phyloP scores from a whole-genome alignment of 2,888 invertebrate genomes.

The Xestoiulus laeticollis region DNA sequence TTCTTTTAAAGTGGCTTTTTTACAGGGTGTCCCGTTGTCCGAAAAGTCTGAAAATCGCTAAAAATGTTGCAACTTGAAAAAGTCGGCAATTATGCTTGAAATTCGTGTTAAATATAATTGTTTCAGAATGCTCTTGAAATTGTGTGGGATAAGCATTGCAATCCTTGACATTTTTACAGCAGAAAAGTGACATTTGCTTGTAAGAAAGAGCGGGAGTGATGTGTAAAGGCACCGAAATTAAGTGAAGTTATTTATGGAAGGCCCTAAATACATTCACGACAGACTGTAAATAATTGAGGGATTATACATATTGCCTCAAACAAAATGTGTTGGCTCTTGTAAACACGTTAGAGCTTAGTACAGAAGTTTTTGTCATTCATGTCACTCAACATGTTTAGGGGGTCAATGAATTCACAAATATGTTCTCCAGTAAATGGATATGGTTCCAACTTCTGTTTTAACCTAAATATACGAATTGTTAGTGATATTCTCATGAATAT shows the following conservation, averaged over 20 bases:
- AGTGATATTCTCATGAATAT: neutral
- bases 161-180: too few species aligned
- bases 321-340: neutral
- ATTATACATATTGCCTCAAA: neutral
- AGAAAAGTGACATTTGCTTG: too few species aligned
- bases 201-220: too few species aligned
- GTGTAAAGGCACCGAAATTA: neutral
- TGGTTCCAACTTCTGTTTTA: neutral
- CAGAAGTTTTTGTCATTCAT: conserved; percentile 10
- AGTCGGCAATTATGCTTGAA: too few species aligned
- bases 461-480: neutral
- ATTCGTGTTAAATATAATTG: too few species aligned
- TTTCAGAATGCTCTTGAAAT: too few species aligned
- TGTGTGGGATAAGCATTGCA: too few species aligned
- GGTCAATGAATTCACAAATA: conserved; percentile 4
- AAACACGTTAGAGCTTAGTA: conserved; percentile 21
- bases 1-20: too few species aligned
- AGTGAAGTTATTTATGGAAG: neutral
- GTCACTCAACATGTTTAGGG: neutral
- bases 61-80: too few species aligned
- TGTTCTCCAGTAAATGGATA: neutral
- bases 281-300: neutral
- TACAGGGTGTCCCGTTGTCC: too few species aligned
- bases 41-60: too few species aligned
- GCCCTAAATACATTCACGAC: neutral